A percentile compares a stretch with the other conserved stretches of the same genome.
Evolutionary conservation across 2,797 vertebrate species (phyloP).

Genomic region (Aplochiton taeniatus): DNA sequence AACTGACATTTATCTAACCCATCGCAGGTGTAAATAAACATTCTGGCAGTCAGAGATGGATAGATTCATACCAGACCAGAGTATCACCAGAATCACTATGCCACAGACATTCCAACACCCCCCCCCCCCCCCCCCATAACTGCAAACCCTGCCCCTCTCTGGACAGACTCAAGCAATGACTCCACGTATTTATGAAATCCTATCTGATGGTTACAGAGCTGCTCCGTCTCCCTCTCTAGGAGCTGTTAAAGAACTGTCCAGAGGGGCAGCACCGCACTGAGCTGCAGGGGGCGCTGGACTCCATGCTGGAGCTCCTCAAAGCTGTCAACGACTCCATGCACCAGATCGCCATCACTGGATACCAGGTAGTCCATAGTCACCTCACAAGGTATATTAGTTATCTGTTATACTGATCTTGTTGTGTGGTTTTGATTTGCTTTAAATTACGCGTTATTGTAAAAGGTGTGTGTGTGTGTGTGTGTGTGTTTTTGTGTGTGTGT

Average conservation of each 20-base stretch:
- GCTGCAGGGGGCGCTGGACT: conserved; percentile 88
- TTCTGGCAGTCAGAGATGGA: no score
- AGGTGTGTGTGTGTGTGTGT: not conserved
- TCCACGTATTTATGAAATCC: no score
- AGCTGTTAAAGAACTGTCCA: conserved; percentile 89
- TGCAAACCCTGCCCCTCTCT: no score
- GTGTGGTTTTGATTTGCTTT: not conserved
- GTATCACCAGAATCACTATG: no score
- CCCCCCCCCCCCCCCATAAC: not conserved
- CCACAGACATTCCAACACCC: no score
- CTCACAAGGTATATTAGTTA: not conserved
- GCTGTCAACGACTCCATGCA: conserved; percentile 99
- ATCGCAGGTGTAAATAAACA: no score
- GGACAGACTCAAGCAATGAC: no score
- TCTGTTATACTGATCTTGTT: no score
- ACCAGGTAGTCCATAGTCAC: conserved; percentile 75
- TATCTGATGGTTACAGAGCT: no score
- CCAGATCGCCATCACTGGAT: conserved; percentile 95
- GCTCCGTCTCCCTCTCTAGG: conserved; percentile 68
- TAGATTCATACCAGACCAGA: no score
- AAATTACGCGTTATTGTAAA: no score
- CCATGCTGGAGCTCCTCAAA: conserved; percentile 94
- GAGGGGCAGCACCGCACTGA: conserved; percentile 80
- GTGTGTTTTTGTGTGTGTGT: conserved; percentile 4
- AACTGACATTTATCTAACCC: no score